A percentile compares a stretch with the other conserved stretches of the same genome.
phyloP scores from a whole-genome alignment of 2,888 invertebrate genomes.

The Pterostichus madidus region DNA sequence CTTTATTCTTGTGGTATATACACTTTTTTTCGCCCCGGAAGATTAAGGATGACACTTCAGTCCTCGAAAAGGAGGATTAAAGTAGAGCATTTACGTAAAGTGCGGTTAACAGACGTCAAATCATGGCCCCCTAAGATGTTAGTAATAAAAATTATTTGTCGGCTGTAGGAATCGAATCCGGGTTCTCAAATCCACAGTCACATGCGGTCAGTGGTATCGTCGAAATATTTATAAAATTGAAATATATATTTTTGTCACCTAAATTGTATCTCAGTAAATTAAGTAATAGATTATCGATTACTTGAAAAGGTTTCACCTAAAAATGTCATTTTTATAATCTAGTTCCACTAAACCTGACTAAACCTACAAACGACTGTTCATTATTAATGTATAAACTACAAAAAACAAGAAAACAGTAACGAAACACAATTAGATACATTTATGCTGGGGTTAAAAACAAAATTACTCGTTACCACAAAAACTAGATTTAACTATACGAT shows the following conservation, averaged over 20 bases:
- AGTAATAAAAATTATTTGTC: no score
- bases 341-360: neutral
- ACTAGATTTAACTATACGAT: constrained; percentile 36
- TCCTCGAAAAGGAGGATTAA: no score
- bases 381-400: constrained; percentile 8
- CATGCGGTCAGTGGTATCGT: no score
- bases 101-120: no score
- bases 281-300: neutral
- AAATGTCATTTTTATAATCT: neutral
- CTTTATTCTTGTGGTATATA: no score
- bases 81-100: no score
- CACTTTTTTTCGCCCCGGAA: no score
- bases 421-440: neutral
- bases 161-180: no score
- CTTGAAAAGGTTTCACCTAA: neutral
- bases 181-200: no score
- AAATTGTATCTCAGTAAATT: constrained; percentile 10
- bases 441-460: constrained; percentile 33
- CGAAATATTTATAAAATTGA: no score
- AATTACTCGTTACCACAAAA: constrained; percentile 27
- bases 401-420: constrained; percentile 7
- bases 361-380: neutral
- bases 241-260: neutral
- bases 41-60: no score
- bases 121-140: no score